A percentile compares a stretch with the other conserved stretches of the same genome.
Evolutionary conservation across 2,797 vertebrate genomes (phyloP).

Genomic region (Micrastur ruficollis): DNA sequence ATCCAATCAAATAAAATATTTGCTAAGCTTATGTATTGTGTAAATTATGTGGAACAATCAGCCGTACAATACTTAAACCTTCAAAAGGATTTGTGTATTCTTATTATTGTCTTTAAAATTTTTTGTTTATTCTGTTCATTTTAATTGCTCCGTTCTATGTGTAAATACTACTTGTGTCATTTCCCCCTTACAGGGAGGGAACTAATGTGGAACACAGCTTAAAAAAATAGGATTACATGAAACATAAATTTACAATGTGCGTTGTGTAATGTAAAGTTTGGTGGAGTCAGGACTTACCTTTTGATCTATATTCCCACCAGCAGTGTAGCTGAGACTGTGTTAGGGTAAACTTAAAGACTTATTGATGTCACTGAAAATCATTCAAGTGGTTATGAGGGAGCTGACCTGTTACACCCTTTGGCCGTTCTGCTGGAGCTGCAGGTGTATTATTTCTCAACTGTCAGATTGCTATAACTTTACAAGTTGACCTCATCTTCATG

Average conservation of each 20-base stretch:
- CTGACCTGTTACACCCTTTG: not conserved
- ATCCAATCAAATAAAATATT: not conserved
- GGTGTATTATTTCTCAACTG: not conserved
- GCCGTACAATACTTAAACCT: not conserved
- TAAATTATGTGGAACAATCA: not conserved
- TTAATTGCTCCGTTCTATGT: not conserved
- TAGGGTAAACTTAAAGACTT: not conserved
- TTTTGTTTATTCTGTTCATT: not conserved
- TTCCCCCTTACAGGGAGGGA: not conserved
- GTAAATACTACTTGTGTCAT: not conserved
- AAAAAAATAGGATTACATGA: not conserved
- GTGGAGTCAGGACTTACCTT: not conserved
- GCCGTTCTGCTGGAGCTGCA: not conserved
- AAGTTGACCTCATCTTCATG: constrained; percentile 5
- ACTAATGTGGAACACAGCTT: not conserved
- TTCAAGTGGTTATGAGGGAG: not conserved
- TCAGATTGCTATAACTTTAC: not conserved
- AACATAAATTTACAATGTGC: not conserved
- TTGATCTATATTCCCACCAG: not conserved
- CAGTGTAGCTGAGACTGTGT: not conserved
- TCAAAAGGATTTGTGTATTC: not conserved
- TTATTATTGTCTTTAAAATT: not conserved
- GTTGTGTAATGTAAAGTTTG: not conserved
- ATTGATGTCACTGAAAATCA: not conserved
- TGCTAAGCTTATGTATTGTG: not conserved